Base-by-base conservation (phyloP, 2,888 invertebrate species). In the Dynastes maya region DNA sequence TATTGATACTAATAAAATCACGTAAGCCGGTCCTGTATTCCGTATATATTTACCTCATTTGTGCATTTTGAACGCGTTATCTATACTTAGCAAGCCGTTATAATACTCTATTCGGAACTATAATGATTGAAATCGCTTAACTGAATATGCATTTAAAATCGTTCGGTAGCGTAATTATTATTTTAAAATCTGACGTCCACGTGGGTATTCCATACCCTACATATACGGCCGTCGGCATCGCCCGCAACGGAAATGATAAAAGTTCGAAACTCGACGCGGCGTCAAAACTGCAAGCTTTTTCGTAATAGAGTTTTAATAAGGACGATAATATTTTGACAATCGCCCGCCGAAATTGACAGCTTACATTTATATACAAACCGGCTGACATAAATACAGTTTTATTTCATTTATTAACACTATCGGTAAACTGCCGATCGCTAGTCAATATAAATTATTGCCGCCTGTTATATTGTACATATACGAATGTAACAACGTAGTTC, bases 401-500 rank as follows among this genome's bases (percentile, higher is more conserved):
- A 78, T 76, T 75, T 75, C 76, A 78, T 78, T 78, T 63, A 76
- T 75, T 76, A 76, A n/a, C 45, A 40, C 58, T 72, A 72, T 61
- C 55, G 37, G 58, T 40, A 45, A 72, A 61, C 5, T 61, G 72
- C 27, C 58, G 22, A n/a, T 72, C 40, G 27, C 22, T 16, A n/a
- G 37, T 58, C 58, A 58, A 72, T 22, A 58, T 72, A 45, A 45
- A 45, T 45, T 45, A 45, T 45, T 8, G 45, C 45, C 45, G 45
- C 3, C 45, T 45, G 8, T 45, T 45, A 45, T 11, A 45, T 37
- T 45, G 45, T 8, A 45, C 45, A 8, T 11, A 45, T 45, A 45
- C 32, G 32, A 37, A 37, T 37, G 32, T 37, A 5, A 4, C 1
- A 11, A 45, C 11, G 45, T 8, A 45, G 45, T 8, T 45, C 0